Percentiles rank a stretch among this genome's conserved stretches.
Conservation (phyloP, 2,888 invertebrate genomes). For the Incurvaria masculella region DNA sequence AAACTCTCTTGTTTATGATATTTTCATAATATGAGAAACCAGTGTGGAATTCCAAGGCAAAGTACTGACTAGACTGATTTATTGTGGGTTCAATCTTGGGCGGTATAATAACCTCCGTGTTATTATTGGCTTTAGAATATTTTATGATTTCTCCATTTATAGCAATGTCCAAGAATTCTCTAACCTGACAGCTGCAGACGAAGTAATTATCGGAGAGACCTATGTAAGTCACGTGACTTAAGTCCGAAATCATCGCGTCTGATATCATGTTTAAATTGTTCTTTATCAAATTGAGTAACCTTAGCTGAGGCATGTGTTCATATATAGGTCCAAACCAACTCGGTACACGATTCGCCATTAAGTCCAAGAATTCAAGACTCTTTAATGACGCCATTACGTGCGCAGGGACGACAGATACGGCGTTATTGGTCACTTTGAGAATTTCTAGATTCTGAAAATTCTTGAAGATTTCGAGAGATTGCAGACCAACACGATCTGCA, state of each 20-base stretch:
- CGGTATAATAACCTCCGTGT: too few relatives aligned
- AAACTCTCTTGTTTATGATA: constrained; percentile 20
- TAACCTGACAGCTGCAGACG: constrained; percentile 55
- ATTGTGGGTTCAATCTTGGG: not conserved
- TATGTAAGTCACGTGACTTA: constrained; percentile 41
- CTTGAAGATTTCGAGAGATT: constrained; percentile 30
- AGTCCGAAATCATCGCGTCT: constrained; percentile 54
- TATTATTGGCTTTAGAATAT: too few relatives aligned
- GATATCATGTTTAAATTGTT: constrained; percentile 58
- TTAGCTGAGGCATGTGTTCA: constrained; percentile 31
- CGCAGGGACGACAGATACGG: constrained; percentile 32
- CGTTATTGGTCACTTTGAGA: constrained; percentile 49
- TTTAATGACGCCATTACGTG: constrained; percentile 28
- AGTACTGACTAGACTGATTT: not conserved
- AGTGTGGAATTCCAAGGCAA: constrained; percentile 19
- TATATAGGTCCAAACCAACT: constrained; percentile 53
- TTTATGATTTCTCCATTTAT: constrained; percentile 16
- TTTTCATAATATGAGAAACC: constrained; percentile 26
- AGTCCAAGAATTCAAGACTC: constrained; percentile 43
- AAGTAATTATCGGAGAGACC: constrained; percentile 56
- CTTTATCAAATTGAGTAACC: constrained; percentile 39
- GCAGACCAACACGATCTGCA: constrained; percentile 38
- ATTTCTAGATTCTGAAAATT: constrained; percentile 38
- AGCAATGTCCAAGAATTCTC: constrained; percentile 46
- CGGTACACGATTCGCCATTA: constrained; percentile 51